A percentile compares a stretch with the other conserved stretches of the same genome.
Conservation (phyloP, 1,140 invertebrate species). For the Hylyphantes graminicola region DNA sequence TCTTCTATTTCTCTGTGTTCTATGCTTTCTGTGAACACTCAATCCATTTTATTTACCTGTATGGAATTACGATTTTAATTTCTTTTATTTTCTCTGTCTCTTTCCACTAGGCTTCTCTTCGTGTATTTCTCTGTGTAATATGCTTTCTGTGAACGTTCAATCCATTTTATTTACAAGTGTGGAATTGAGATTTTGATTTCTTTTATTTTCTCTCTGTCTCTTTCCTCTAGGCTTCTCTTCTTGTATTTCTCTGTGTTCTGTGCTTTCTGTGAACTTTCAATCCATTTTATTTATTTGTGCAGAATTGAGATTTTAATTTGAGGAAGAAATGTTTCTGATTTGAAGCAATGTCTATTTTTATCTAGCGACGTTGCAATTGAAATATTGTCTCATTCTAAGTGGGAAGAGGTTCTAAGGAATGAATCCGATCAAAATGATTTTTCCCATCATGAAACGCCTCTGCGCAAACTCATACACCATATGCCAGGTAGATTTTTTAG, state of each 20-base stretch:
- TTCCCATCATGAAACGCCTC: conserved; percentile 68
- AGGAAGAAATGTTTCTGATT: neutral
- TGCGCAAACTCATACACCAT: conserved; percentile 71
- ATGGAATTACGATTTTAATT: neutral
- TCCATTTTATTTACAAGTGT: too few species aligned
- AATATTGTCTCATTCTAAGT: conserved; percentile 68
- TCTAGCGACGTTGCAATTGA: conserved; percentile 68
- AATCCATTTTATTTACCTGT: conserved; percentile 18
- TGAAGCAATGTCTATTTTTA: conserved; percentile 37
- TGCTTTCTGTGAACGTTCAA: too few species aligned
- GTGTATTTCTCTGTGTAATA: too few species aligned
- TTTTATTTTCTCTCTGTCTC: too few species aligned
- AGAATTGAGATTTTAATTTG: neutral
- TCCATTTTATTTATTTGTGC: conserved; percentile 8
- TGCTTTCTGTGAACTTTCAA: conserved; percentile 39
- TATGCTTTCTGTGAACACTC: conserved; percentile 29
- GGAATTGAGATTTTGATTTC: too few species aligned
- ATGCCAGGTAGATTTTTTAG: conserved; percentile 68
- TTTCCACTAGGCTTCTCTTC: too few species aligned
- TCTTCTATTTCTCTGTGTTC: conserved; percentile 1
- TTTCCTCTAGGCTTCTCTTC: neutral
- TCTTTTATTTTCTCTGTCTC: too few species aligned
- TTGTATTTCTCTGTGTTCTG: conserved; percentile 4
- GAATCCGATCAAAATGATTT: conserved; percentile 65
- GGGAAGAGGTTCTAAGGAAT: conserved; percentile 69